Percentiles rank a stretch among this genome's conserved stretches.
These are phyloP conservation scores for Periparus ater DNA, from an alignment of 2,797 vertebrate genomes.

Conservation along the genomic window DNA sequence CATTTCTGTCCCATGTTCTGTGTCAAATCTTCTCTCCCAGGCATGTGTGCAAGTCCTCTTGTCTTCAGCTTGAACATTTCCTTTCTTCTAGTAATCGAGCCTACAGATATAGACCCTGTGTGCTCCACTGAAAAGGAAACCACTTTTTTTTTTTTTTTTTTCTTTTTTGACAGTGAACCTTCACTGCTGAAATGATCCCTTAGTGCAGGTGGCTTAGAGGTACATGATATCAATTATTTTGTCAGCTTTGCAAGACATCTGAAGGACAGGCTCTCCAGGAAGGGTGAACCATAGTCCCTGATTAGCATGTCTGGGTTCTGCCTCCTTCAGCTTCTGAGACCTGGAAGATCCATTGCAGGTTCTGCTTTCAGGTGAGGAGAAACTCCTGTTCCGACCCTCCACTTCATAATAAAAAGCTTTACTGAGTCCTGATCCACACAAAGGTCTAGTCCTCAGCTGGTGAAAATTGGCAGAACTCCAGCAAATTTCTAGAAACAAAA, in stretches of 20 bases:
- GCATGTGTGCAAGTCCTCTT: neutral
- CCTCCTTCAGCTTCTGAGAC: neutral
- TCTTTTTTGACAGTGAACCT: neutral
- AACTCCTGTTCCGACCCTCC: neutral
- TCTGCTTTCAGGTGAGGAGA: constrained; percentile 6
- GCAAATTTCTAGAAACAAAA: constrained; percentile 23
- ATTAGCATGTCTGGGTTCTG: neutral
- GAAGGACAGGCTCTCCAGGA: neutral
- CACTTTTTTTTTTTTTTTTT: neutral
- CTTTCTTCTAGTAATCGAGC: neutral
- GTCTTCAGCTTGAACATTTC: neutral
- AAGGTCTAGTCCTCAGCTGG: neutral
- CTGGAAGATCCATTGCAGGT: neutral
- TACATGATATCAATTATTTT: neutral
- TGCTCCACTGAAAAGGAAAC: constrained; percentile 20
- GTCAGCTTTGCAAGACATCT: neutral
- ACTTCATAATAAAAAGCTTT: neutral
- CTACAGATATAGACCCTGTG: neutral
- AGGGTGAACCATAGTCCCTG: neutral
- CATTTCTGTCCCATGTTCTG: neutral
- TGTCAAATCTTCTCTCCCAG: neutral
- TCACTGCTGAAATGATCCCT: neutral
- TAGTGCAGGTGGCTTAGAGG: neutral
- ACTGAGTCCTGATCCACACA: neutral
- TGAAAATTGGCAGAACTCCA: neutral